Evolutionary conservation across 2,797 vertebrate genomes (phyloP).

Genomic region (Poeciliopsis turneri): DNA sequence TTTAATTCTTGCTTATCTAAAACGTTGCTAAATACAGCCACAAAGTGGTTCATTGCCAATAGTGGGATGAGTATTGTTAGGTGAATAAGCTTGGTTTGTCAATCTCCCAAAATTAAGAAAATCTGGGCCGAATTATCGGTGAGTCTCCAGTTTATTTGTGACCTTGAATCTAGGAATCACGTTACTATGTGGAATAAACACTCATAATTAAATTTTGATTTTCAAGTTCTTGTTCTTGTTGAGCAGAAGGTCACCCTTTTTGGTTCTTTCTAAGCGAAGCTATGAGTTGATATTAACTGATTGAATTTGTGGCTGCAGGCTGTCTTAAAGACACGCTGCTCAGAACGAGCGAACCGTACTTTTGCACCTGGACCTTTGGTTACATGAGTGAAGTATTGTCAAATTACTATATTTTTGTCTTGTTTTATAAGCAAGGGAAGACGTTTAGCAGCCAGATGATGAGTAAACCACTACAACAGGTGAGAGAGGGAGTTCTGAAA

Average conservation of each 20-base stretch:
- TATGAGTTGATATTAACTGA: neutral
- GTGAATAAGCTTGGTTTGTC: neutral
- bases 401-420: neutral
- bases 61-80: neutral
- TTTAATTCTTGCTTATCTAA: too few relatives aligned
- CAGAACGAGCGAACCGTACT: neutral
- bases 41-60: neutral
- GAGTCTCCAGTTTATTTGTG: neutral
- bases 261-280: neutral
- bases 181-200: neutral
- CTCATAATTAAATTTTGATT: neutral
- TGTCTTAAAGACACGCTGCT: neutral
- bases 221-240: neutral
- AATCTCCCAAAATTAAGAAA: neutral
- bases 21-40: too few relatives aligned
- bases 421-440: neutral
- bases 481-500: neutral
- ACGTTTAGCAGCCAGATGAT: neutral
- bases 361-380: neutral
- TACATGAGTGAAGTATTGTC: neutral
- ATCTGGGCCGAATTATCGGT: neutral
- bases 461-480: neutral
- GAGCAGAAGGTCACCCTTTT: neutral
- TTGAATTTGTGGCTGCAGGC: neutral
- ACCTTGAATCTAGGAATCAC: neutral